phyloP scores from a whole-genome alignment of 2,888 invertebrate genomes.

The Apantesis nais region DNA sequence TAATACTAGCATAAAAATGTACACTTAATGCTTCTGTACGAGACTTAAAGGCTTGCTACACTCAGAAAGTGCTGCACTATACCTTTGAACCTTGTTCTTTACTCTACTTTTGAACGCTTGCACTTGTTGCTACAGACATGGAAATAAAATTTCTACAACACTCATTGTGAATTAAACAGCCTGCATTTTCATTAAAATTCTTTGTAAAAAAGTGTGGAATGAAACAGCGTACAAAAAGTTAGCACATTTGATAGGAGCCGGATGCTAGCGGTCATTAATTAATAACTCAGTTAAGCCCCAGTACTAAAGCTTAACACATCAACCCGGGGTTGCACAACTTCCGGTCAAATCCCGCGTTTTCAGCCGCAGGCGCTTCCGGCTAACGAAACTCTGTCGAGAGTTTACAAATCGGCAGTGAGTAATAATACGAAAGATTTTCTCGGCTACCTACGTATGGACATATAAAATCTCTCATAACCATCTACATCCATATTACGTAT shows the following conservation, averaged over 20 bases:
- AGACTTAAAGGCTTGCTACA: constrained; percentile 16
- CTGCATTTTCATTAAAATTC: constrained; percentile 35
- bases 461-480: not conserved
- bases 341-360: constrained; percentile 80
- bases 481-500: constrained; percentile 14
- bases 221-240: constrained; percentile 49
- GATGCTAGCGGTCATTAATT: constrained; percentile 76
- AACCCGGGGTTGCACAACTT: constrained; percentile 71
- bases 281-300: constrained; percentile 78
- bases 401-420: constrained; percentile 25
- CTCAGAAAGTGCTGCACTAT: constrained; percentile 20
- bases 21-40: constrained; percentile 17
- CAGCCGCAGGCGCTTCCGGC: constrained; percentile 77
- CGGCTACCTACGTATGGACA: constrained; percentile 19
- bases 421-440: constrained; percentile 37
- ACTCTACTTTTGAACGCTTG: constrained; percentile 18
- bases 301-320: constrained; percentile 79
- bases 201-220: constrained; percentile 41
- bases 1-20: constrained; percentile 20
- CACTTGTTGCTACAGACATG: constrained; percentile 41
- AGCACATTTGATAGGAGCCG: constrained; percentile 63
- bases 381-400: constrained; percentile 66
- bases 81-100: no score
- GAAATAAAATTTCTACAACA: constrained; percentile 25
- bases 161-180: constrained; percentile 28